Percentiles rank a stretch among this genome's conserved stretches.
These are phyloP conservation scores for Orientallactaga bullata DNA, from an alignment of 2,113 vertebrate species.

Conservation along the genomic window DNA sequence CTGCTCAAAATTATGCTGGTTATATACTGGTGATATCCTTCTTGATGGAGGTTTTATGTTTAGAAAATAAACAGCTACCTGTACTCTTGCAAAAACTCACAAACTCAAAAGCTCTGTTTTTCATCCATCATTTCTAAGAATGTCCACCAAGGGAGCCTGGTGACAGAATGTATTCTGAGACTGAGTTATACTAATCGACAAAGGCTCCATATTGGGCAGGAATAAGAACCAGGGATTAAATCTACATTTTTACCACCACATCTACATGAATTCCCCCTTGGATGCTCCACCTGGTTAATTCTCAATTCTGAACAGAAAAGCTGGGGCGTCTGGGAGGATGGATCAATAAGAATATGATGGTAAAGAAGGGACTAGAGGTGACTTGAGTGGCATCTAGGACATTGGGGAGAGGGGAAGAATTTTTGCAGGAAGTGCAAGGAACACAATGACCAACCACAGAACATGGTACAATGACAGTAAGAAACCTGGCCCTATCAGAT, in stretches of 20 bases:
- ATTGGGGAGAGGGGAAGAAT: not conserved
- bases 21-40: slow-evolving; percentile 8
- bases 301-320: slow-evolving; percentile 19
- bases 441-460: not conserved
- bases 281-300: not conserved
- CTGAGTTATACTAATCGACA: not conserved
- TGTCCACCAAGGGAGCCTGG: not conserved
- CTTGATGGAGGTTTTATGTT: not conserved
- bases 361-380: not conserved
- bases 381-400: not conserved
- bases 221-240: not conserved
- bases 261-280: not conserved
- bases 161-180: not conserved
- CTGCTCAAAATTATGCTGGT: not conserved
- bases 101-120: not conserved
- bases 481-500: not conserved
- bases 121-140: not conserved
- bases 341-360: not conserved
- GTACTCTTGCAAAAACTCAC: not conserved
- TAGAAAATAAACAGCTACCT: not conserved
- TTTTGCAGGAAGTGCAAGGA: fast-evolving
- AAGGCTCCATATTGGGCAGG: not conserved
- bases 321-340: not conserved
- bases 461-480: not conserved
- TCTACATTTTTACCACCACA: not conserved